Base-by-base conservation (phyloP, 2,797 vertebrate genomes). In the Myotis myotis region DNA sequence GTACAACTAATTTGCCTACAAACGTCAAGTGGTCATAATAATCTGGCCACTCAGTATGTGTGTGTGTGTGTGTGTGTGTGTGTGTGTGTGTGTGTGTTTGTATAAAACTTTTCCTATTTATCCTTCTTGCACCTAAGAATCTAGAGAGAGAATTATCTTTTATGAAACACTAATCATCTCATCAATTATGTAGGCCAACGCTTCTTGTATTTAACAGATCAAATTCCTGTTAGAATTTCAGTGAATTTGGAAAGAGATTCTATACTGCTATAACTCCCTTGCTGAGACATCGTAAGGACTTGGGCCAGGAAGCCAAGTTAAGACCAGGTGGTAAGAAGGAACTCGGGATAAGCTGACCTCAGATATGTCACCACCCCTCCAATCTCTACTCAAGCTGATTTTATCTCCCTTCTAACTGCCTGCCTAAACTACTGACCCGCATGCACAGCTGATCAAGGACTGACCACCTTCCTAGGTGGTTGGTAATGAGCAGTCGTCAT, bases 141-240 rank as follows among this genome's bases (percentile, higher is more conserved):
- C 49, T 49, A 70, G n/a, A 75, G 51, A 44, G 20, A 28, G 57
- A 62, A 19, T 93, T 71, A 6, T 64, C 68, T 44, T 83, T 79
- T 66, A 92, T 51, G 72, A 91, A 91, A 75, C 36, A 90, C 41
- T 17, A 91, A 71, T 91, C 78, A 72, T 22, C 28, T 90, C 70
- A 13, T 41, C n/a, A 83, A 91, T 64, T 78, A 66, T 78, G 25
- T 53, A 76, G 51, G 74, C 33, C 28, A 49, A 82, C 49, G 2
- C 4, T 71, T n/a, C 30, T 33, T 82, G 12, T 91, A 80, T 74
- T 72, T 66, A 84, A 87, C 62, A 87, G 16, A 81, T 87, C 23
- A 87, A 72, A 74, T 84, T 84, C 17, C 78, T 79, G 12, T 76
- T 91, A 51, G 55, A 79, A 74, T 84, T 57, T 84, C 51, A 30